Percentiles rank a stretch among this genome's conserved stretches.
Evolutionary conservation across 2,888 invertebrate genomes (phyloP).

Genomic region (Machimus atricapillus): DNA sequence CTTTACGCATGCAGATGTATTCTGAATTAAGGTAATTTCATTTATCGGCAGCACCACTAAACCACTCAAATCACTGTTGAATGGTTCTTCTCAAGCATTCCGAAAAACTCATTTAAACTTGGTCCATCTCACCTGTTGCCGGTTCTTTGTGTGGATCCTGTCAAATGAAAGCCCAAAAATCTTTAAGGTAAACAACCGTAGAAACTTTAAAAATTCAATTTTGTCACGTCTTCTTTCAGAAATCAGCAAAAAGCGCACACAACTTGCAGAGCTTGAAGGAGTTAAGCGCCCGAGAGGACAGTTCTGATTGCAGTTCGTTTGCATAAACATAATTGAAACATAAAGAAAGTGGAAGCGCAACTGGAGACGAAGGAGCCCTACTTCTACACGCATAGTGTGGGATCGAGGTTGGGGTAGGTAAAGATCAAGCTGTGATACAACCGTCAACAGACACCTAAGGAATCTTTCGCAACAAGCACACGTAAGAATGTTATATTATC

Average conservation of each 20-base stretch:
- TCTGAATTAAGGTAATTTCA: not conserved
- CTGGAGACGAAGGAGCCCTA: not conserved
- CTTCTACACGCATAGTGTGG: not conserved
- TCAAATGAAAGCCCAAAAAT: not conserved
- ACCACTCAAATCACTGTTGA: not conserved
- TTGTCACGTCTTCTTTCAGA: not conserved
- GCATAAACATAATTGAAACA: conserved; percentile 43
- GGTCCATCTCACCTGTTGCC: not conserved
- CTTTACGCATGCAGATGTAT: too few species aligned
- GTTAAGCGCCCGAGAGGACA: conserved; percentile 2
- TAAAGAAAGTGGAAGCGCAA: conserved; percentile 25
- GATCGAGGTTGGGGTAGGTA: not conserved
- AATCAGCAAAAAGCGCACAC: not conserved
- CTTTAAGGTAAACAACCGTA: not conserved
- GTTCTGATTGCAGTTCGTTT: conserved; percentile 39
- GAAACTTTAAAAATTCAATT: not conserved
- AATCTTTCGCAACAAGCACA: not conserved
- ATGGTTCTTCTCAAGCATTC: not conserved
- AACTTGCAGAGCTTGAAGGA: not conserved
- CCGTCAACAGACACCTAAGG: not conserved
- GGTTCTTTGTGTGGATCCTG: not conserved
- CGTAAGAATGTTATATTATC: conserved; percentile 27
- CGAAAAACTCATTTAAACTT: not conserved
- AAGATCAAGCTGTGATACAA: conserved; percentile 11
- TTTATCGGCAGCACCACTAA: not conserved